Conservation (phyloP, 2,797 vertebrate genomes). For the Enteromius anoplus region DNA sequence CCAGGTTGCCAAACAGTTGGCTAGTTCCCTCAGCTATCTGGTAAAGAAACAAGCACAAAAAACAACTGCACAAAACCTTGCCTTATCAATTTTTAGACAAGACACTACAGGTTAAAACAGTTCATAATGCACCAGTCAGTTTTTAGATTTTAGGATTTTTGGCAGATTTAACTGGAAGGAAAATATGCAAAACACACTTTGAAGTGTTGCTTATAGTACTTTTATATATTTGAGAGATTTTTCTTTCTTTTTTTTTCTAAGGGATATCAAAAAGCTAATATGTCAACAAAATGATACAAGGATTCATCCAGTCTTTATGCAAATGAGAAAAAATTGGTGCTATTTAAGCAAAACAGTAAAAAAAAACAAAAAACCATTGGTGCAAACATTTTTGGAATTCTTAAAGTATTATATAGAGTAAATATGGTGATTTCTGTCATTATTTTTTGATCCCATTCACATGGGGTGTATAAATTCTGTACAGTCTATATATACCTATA, state of each 20-base stretch:
- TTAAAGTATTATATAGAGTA: no score
- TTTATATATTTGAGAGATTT: neutral
- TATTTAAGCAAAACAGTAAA: no score
- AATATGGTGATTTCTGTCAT: no score
- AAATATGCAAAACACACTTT: neutral
- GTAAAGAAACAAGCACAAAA: slow-evolving; percentile 68
- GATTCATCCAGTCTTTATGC: no score
- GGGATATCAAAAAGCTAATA: neutral
- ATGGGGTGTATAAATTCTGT: neutral
- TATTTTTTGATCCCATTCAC: neutral
- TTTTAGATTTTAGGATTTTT: neutral
- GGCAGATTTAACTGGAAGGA: neutral
- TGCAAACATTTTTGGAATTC: no score
- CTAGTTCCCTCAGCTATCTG: slow-evolving; percentile 95
- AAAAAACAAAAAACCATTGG: no score
- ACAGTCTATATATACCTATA: neutral
- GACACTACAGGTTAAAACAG: neutral
- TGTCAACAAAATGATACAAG: neutral
- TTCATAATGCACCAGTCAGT: neutral
- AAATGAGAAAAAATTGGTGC: no score
- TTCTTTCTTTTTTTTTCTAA: no score
- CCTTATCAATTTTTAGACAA: neutral
- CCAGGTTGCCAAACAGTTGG: slow-evolving; percentile 96
- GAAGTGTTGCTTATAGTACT: neutral
- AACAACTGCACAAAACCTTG: neutral